Base-by-base conservation (phyloP, 2,888 invertebrate species). In the Cecidostiba fungosa region DNA sequence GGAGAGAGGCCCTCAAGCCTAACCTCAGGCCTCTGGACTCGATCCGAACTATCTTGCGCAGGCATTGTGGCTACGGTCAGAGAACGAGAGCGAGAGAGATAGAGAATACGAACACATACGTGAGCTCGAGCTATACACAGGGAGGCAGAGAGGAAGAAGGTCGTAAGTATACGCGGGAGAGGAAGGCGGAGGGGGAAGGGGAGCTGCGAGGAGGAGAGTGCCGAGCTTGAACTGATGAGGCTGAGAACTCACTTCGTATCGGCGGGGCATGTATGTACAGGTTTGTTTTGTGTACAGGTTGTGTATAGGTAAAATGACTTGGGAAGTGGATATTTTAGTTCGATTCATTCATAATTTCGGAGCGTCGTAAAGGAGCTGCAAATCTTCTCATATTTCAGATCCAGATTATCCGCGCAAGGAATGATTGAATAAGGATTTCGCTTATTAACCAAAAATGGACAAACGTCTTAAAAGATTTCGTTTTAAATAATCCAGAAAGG, bases 1-100 rank as follows among this genome's bases (percentile, higher is more conserved):
- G 19, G 36, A 39, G 70, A 79, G 87, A 88, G 85, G 85, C 84
- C 88, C 89, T 87, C 89, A 87, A 87, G 84, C 82, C 86, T 87
- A 88, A 88, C 87, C 85, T 86, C 86, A 84, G 80, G 83, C 70
- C 85, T 85, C 87, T 89, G 88, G 89, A 87, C 88, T 89, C 87
- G 88, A 87, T 88, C 89, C 88, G 88, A 90, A 83, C 86, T 83
- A 83, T 82, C 89, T 89, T 84, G 87, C 88, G 88, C 87, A 87
- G 87, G 69, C 82, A 87, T 85, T 87, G 80, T 87, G 74, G 66
- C 78, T 80, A 72, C 54, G 54, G 32, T 50, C 54, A 85, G 69
- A 70, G 69, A n/a, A 6, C 5, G 73, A n/a, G 32, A 78, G 84
- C 62, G 47, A 77, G 84, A 59, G 43, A 14, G 54, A 16, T 43